These are phyloP conservation scores for Parasteatoda lunata DNA, from an alignment of 2,888 invertebrate species.

Conservation along the genomic window DNA sequence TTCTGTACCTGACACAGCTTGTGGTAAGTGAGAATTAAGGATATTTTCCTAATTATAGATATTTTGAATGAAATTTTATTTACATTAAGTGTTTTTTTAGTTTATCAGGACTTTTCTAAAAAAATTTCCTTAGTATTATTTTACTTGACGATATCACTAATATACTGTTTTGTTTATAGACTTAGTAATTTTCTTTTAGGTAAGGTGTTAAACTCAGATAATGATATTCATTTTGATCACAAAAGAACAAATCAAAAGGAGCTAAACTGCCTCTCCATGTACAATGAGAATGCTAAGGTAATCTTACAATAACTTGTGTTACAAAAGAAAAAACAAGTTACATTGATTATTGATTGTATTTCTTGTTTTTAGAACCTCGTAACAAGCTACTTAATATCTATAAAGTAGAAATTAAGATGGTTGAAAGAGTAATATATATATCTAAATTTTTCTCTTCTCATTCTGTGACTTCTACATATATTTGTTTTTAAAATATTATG, in stretches of 20 bases:
- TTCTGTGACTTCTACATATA: too few species aligned
- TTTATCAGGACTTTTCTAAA: not conserved
- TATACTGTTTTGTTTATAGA: not conserved
- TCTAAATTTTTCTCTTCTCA: too few species aligned
- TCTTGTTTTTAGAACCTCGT: too few species aligned
- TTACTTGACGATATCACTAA: not conserved
- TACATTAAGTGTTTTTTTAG: not conserved
- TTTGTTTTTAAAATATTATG: too few species aligned
- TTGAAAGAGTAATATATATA: too few species aligned
- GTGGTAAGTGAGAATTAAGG: constrained; percentile 1
- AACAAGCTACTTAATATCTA: too few species aligned
- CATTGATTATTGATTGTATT: too few species aligned
- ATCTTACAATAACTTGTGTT: not conserved
- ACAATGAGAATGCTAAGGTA: constrained; percentile 48
- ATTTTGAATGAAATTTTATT: too few species aligned
- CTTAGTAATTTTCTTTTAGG: constrained; percentile 16
- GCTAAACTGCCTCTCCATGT: constrained; percentile 4
- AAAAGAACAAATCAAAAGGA: constrained; percentile 23
- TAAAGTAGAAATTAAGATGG: too few species aligned
- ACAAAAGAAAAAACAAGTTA: too few species aligned
- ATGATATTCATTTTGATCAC: constrained; percentile 11
- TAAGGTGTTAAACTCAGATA: constrained; percentile 29
- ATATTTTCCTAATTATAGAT: too few species aligned
- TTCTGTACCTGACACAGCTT: constrained; percentile 4
- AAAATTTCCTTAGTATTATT: not conserved